Conservation (phyloP, 1,140 invertebrate genomes). For the Trichogramma pretiosum region DNA sequence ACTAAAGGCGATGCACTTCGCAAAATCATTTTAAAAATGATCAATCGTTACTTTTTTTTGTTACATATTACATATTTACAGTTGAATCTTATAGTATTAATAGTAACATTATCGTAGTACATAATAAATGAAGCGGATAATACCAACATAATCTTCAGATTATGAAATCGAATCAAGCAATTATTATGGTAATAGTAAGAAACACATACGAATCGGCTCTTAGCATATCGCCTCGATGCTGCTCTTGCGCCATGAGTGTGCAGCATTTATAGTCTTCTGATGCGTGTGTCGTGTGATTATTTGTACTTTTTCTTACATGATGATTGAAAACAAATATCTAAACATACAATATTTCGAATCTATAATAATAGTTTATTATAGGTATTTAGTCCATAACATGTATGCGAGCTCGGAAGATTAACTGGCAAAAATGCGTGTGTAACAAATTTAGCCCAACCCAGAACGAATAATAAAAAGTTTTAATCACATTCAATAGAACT, state of each 20-base stretch:
- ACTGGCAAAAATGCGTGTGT: no score
- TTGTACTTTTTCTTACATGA: slow-evolving; percentile 12
- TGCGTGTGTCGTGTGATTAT: slow-evolving; percentile 12
- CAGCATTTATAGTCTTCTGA: slow-evolving; percentile 11
- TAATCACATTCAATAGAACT: no score
- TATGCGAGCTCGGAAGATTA: not conserved
- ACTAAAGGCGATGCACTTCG: not conserved
- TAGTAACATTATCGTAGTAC: slow-evolving; percentile 7
- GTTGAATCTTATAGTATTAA: slow-evolving; percentile 12
- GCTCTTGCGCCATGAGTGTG: no score
- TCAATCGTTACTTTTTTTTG: slow-evolving; percentile 25
- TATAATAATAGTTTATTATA: not conserved
- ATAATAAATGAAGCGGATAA: slow-evolving; percentile 9
- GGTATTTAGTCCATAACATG: no score
- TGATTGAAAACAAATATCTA: slow-evolving; percentile 3
- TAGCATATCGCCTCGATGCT: not conserved
- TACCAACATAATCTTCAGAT: not conserved
- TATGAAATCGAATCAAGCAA: not conserved
- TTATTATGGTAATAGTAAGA: not conserved
- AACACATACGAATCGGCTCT: not conserved
- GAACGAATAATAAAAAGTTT: no score
- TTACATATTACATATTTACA: slow-evolving; percentile 29
- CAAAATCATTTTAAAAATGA: slow-evolving; percentile 20
- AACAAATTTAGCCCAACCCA: no score
- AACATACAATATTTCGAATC: not conserved